phyloP scores from a whole-genome alignment of 2,888 invertebrate species.

The Xestia sexstrigata region DNA sequence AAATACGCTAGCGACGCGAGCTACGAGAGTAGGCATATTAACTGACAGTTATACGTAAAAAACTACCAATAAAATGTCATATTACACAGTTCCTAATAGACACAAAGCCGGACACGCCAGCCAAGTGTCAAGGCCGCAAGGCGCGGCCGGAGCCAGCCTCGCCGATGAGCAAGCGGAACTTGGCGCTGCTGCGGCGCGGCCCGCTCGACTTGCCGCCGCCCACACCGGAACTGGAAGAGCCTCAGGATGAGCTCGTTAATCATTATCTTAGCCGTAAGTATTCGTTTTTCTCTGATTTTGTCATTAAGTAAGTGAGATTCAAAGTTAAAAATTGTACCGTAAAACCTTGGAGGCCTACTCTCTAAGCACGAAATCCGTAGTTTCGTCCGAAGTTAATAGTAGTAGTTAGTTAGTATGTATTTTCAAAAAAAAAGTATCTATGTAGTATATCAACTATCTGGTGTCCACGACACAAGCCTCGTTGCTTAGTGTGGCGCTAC shows the following conservation, averaged over 20 bases:
- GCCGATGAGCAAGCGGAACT: conserved; percentile 88
- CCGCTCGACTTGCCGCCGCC: conserved; percentile 80
- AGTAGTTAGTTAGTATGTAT: too few relatives aligned
- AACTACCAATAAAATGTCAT: background rate
- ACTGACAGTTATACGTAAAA: background rate
- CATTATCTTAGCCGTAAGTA: conserved; percentile 85
- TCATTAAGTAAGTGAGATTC: background rate
- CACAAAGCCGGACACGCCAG: conserved; percentile 75
- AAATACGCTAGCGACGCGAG: too few relatives aligned
- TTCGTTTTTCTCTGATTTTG: background rate
- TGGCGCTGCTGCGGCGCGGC: conserved; percentile 87
- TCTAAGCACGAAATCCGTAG: too few relatives aligned
- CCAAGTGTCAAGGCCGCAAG: conserved; percentile 73
- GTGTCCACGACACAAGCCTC: too few relatives aligned
- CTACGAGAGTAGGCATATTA: too few relatives aligned
- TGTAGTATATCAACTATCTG: too few relatives aligned
- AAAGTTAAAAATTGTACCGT: background rate
- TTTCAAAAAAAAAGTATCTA: too few relatives aligned
- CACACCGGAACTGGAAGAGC: conserved; percentile 61
- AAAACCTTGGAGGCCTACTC: too few relatives aligned
- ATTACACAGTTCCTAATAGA: conserved; percentile 75
- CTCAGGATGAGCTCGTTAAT: conserved; percentile 82
- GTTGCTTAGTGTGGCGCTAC: too few relatives aligned
- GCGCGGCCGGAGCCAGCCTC: conserved; percentile 78
- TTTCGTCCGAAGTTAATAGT: too few relatives aligned